phyloP scores from a whole-genome alignment of 2,113 vertebrate genomes.

The Larimichthys polyactis region DNA sequence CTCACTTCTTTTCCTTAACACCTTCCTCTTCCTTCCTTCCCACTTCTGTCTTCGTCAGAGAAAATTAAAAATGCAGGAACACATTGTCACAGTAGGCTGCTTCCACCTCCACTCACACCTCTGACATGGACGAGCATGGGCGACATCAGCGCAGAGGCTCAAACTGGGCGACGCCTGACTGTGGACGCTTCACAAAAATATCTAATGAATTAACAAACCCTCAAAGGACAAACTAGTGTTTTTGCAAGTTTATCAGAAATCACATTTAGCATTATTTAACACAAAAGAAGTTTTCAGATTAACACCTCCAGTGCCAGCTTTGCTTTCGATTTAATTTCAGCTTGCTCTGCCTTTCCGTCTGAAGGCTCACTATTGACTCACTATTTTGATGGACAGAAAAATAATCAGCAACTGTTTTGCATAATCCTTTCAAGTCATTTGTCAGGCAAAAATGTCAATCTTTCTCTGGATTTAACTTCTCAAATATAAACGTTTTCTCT shows the following conservation, averaged over 20 bases:
- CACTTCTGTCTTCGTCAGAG: conserved; percentile 56
- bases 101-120: conserved; percentile 72
- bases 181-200: conserved; percentile 5
- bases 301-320: background rate
- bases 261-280: background rate
- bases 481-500: background rate
- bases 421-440: background rate
- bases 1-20: conserved; percentile 69
- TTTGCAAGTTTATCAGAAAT: background rate
- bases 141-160: background rate
- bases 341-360: background rate
- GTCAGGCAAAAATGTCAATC: background rate
- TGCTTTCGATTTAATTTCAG: conserved; percentile 5
- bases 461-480: background rate
- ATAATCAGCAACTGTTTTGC: background rate
- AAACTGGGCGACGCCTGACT: conserved; percentile 16
- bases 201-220: background rate
- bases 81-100: conserved; percentile 71
- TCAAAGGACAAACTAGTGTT: background rate
- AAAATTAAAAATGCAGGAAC: conserved; percentile 76
- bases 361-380: background rate
- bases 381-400: background rate
- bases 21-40: conserved; percentile 69
- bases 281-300: background rate
- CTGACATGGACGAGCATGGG: conserved; percentile 58